These are phyloP conservation scores for Ficedula albicollis DNA, from an alignment of 2,797 vertebrate species.

Conservation along the genomic window DNA sequence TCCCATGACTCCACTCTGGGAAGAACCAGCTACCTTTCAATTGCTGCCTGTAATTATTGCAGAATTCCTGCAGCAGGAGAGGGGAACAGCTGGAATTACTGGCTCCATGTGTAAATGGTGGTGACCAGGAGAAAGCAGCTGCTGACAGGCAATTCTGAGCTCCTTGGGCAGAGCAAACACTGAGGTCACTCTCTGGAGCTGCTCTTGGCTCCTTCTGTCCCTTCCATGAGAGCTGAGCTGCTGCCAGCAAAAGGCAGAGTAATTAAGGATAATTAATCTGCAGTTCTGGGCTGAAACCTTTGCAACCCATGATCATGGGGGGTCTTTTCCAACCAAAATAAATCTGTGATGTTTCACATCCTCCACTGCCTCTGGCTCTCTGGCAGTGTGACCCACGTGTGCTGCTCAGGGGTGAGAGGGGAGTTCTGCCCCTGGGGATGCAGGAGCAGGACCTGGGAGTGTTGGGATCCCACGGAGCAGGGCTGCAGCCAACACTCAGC, in stretches of 20 bases:
- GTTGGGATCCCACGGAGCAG: rapidly evolving
- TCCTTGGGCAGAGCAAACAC: background rate
- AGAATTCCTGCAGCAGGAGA: background rate
- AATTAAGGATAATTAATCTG: background rate
- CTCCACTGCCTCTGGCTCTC: background rate
- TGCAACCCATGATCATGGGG: background rate
- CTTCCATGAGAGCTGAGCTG: background rate
- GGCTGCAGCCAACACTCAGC: background rate
- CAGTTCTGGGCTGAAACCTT: background rate
- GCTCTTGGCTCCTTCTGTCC: background rate
- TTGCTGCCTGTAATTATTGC: background rate
- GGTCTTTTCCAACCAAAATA: background rate
- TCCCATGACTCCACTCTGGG: background rate
- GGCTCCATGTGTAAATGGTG: background rate
- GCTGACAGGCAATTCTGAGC: slow-evolving; percentile 14
- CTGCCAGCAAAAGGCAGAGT: background rate
- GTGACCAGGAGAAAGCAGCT: slow-evolving; percentile 18
- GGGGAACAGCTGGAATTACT: slow-evolving; percentile 12
- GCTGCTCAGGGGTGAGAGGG: background rate
- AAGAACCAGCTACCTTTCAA: background rate
- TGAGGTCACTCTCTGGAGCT: background rate
- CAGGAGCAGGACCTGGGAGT: background rate
- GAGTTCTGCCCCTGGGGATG: background rate
- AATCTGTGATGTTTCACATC: background rate
- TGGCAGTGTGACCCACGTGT: rapidly evolving